A percentile compares a stretch with the other conserved stretches of the same genome.
These are phyloP conservation scores for Meandrusa payeni DNA, from an alignment of 2,888 invertebrate genomes.

Conservation along the genomic window DNA sequence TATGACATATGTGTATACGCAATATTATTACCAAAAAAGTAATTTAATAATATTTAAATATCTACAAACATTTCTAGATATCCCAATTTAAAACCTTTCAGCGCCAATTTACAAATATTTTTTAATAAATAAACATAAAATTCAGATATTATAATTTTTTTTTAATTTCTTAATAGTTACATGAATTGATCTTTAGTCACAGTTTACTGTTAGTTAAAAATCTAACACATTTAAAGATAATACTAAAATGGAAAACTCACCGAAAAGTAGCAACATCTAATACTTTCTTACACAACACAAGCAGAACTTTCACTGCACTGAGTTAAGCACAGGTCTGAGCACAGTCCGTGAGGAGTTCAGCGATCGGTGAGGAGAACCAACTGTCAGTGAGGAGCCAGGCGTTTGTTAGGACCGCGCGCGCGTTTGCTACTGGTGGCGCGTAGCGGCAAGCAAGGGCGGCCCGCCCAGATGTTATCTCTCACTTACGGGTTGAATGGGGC, in stretches of 20 bases:
- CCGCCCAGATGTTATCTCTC: constrained; percentile 69
- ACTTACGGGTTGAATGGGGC: constrained; percentile 24
- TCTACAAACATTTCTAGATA: no score
- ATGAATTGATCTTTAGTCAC: no score
- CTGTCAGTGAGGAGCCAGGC: constrained; percentile 32
- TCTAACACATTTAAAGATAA: no score
- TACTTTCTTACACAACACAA: constrained; percentile 29
- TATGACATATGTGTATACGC: no score
- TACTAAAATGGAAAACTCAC: constrained; percentile 37
- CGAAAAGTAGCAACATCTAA: constrained; percentile 44
- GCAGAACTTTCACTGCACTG: constrained; percentile 28
- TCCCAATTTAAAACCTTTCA: no score
- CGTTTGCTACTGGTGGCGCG: constrained; percentile 44
- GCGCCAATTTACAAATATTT: no score
- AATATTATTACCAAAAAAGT: no score
- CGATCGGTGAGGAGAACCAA: constrained; percentile 1
- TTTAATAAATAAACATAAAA: no score
- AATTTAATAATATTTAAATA: no score
- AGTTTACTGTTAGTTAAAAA: no score
- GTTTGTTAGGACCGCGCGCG: constrained; percentile 52
- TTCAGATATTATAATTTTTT: no score
- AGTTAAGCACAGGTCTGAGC: constrained; percentile 24
- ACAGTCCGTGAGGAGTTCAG: constrained; percentile 1
- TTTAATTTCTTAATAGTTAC: no score
- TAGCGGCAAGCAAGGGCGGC: constrained; percentile 48